A percentile compares a stretch with the other conserved stretches of the same genome.
Evolutionary conservation across 2,888 invertebrate species (phyloP).

Genomic region (Sisyra nigra): DNA sequence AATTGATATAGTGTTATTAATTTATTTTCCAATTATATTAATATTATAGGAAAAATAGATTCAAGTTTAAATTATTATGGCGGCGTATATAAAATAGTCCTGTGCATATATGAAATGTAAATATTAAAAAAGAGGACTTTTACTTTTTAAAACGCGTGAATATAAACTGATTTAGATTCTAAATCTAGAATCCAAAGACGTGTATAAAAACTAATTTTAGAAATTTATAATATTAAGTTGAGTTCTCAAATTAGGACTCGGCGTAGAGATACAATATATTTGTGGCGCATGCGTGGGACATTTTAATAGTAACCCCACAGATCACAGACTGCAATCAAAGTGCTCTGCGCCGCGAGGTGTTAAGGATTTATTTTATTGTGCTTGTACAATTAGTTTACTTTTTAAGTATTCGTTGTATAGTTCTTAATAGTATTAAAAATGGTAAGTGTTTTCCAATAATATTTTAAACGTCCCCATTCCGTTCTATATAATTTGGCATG

Average conservation of each 20-base stretch:
- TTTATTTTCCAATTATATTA: no score
- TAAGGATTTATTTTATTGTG: constrained; percentile 6
- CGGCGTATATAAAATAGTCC: no score
- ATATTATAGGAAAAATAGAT: no score
- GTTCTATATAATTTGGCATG: neutral
- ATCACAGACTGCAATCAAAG: constrained; percentile 5
- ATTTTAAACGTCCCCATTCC: neutral
- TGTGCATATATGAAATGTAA: no score
- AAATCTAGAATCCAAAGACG: neutral
- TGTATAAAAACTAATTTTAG: constrained; percentile 3
- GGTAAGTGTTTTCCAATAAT: neutral
- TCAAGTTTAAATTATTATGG: no score
- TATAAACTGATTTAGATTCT: no score
- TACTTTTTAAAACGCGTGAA: no score
- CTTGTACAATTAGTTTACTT: constrained; percentile 1
- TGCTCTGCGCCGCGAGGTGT: constrained; percentile 5
- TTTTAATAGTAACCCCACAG: constrained; percentile 4
- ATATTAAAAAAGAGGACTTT: no score
- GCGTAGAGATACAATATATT: constrained; percentile 13
- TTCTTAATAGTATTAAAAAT: constrained; percentile 7
- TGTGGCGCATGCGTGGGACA: constrained; percentile 20
- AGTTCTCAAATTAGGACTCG: constrained; percentile 8
- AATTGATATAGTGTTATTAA: no score
- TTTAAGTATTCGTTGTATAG: constrained; percentile 7
- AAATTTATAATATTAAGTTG: constrained; percentile 5